These are phyloP conservation scores for Parochlus steinenii DNA, from an alignment of 2,888 invertebrate species.

Conservation along the genomic window DNA sequence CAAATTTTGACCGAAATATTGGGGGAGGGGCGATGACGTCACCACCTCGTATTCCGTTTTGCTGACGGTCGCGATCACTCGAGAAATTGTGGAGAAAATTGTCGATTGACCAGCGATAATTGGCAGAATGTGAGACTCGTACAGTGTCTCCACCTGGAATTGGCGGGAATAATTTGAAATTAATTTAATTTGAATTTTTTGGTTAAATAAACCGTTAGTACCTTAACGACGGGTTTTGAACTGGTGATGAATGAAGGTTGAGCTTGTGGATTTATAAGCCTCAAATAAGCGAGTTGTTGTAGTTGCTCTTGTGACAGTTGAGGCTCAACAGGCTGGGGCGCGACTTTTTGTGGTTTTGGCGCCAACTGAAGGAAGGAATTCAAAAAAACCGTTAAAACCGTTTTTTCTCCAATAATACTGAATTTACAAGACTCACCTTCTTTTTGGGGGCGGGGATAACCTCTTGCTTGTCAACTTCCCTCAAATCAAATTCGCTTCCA, in stretches of 20 bases:
- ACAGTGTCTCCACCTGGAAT: slow-evolving; percentile 54
- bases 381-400: too few relatives aligned
- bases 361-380: slow-evolving; percentile 22
- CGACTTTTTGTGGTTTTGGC: slow-evolving; percentile 33
- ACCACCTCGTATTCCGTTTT: slow-evolving; percentile 65
- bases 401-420: too few relatives aligned
- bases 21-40: slow-evolving; percentile 42
- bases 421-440: too few relatives aligned
- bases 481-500: slow-evolving; percentile 53
- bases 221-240: slow-evolving; percentile 55
- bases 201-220: too few relatives aligned
- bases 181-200: too few relatives aligned
- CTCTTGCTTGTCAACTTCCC: slow-evolving; percentile 49
- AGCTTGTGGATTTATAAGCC: slow-evolving; percentile 51
- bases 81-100: slow-evolving; percentile 58
- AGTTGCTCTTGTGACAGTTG: slow-evolving; percentile 32
- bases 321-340: slow-evolving; percentile 15
- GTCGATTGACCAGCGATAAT: slow-evolving; percentile 59
- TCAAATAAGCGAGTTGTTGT: slow-evolving; percentile 56
- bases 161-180: too few relatives aligned
- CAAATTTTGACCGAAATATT: slow-evolving; percentile 35
- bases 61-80: slow-evolving; percentile 60
- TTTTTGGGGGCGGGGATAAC: slow-evolving; percentile 23
- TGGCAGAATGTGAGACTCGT: slow-evolving; percentile 68
- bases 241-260: slow-evolving; percentile 59